Base-by-base conservation (phyloP, 2,888 invertebrate genomes). In the Alsophila aescularia region DNA sequence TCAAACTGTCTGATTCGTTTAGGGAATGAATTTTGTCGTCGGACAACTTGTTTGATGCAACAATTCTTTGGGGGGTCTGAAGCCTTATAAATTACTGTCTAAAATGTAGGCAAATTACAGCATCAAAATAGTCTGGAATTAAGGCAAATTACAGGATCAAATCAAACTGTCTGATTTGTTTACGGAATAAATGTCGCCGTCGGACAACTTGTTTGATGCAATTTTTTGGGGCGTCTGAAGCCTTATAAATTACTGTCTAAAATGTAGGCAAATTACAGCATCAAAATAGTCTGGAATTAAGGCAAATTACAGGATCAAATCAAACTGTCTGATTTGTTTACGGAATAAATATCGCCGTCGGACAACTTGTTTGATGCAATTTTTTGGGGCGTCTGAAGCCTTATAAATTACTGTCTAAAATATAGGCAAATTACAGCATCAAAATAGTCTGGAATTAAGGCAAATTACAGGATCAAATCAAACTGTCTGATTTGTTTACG, bases 381-480 rank as follows among this genome's bases (percentile, higher is more conserved):
- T 35, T 35, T 1, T 35, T 37, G 18, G 34, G 6, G 9, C 15
- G 24, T 5, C 24, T 24, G 18, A 18, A 2, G 18, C 18, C 18
- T 18, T 18, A n/a, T n/a, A n/a, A n/a, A n/a, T n/a, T n/a, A n/a
- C n/a, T n/a, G n/a, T n/a, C n/a, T n/a, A n/a, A n/a, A n/a, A n/a
- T n/a, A n/a, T n/a, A n/a, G n/a, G n/a, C n/a, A n/a, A n/a, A n/a
- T n/a, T n/a, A n/a, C n/a, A n/a, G n/a, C n/a, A n/a, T n/a, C n/a
- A n/a, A n/a, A n/a, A 60, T 58, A 55, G 62, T 45, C 43, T 63
- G 53, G 36, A 60, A 53, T 52, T 45, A 57, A 56, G 53, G 45
- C 42, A 36, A 59, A n/a, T 57, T 54, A 53, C 59, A 47, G 60
- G 42, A 59, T 61, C 53, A 51, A 61, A 62, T 65, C 50, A 58